Conservation (phyloP, 2,888 invertebrate species). For the Sialis lutaria region DNA sequence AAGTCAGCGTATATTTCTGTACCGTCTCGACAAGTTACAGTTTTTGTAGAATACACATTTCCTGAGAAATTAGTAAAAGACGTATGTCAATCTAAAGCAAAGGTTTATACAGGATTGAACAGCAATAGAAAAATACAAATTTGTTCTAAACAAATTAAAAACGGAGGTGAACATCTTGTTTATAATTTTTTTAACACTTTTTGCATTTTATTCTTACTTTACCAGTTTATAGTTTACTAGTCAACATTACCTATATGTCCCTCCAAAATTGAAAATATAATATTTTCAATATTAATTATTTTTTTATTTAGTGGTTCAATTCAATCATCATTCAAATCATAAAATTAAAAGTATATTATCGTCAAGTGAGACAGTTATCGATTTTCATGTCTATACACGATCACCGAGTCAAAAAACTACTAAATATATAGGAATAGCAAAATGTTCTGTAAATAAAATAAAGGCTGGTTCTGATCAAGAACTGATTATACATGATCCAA, state of each 20-base stretch:
- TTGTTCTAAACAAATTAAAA: constrained; percentile 24
- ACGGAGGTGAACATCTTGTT: constrained; percentile 19
- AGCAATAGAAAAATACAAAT: constrained; percentile 19
- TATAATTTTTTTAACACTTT: neutral
- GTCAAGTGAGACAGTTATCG: constrained; percentile 18
- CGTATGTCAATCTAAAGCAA: constrained; percentile 15
- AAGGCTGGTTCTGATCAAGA: constrained; percentile 23
- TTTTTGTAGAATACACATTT: constrained; percentile 28
- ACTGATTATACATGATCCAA: constrained; percentile 23
- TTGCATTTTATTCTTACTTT: no score
- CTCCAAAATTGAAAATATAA: no score
- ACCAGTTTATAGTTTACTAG: constrained; percentile 1
- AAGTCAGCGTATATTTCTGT: constrained; percentile 9
- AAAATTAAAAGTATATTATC: constrained; percentile 21
- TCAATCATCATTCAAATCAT: constrained; percentile 27
- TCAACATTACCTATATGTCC: no score
- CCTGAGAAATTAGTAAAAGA: constrained; percentile 19
- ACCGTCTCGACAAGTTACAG: constrained; percentile 17
- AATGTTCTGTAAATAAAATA: constrained; percentile 21
- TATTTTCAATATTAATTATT: neutral
- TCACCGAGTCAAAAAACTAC: constrained; percentile 26
- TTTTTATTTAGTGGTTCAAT: constrained; percentile 23
- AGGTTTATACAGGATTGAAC: constrained; percentile 22
- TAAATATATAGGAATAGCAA: constrained; percentile 25
- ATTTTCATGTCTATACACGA: constrained; percentile 27